Conservation (phyloP, 1,140 invertebrate species). For the Himalopsyche phryganea region DNA sequence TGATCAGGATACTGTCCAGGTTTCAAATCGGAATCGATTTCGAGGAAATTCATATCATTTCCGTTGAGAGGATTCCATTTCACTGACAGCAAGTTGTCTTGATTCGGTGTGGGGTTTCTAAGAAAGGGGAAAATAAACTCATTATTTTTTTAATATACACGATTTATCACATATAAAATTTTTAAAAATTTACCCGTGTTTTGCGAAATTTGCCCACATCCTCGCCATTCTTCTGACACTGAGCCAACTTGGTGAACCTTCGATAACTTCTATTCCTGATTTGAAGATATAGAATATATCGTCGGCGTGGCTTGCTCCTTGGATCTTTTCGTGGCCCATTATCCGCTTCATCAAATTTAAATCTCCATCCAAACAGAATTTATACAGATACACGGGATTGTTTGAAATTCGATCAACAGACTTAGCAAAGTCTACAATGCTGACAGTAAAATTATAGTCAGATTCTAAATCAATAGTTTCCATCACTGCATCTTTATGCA, state of each 20-base stretch:
- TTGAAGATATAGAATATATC: conserved; percentile 63
- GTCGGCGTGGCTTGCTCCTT: conserved; percentile 60
- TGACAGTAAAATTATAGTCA: conserved; percentile 47
- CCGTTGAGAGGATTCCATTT: conserved; percentile 27
- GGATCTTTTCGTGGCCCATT: conserved; percentile 33
- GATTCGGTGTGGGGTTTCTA: conserved; percentile 29
- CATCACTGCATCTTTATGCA: conserved; percentile 34
- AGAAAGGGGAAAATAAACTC: not conserved
- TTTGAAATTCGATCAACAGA: conserved; percentile 38
- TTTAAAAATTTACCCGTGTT: conserved; percentile 54
- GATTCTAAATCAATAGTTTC: conserved; percentile 44
- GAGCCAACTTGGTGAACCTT: conserved; percentile 39
- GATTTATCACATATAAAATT: no score
- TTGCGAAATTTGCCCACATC: conserved; percentile 71
- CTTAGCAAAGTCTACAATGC: conserved; percentile 43
- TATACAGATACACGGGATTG: conserved; percentile 49
- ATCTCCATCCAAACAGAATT: conserved; percentile 47
- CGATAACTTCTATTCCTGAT: conserved; percentile 43
- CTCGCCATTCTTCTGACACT: conserved; percentile 49
- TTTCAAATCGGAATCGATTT: conserved; percentile 34
- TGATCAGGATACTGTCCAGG: conserved; percentile 31
- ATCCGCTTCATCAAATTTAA: conserved; percentile 42
- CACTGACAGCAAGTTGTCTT: conserved; percentile 14
- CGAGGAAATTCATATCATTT: conserved; percentile 29
- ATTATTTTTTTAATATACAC: no score